Evolutionary conservation across 2,797 vertebrate species (phyloP).

Genomic region (Microchirus variegatus): DNA sequence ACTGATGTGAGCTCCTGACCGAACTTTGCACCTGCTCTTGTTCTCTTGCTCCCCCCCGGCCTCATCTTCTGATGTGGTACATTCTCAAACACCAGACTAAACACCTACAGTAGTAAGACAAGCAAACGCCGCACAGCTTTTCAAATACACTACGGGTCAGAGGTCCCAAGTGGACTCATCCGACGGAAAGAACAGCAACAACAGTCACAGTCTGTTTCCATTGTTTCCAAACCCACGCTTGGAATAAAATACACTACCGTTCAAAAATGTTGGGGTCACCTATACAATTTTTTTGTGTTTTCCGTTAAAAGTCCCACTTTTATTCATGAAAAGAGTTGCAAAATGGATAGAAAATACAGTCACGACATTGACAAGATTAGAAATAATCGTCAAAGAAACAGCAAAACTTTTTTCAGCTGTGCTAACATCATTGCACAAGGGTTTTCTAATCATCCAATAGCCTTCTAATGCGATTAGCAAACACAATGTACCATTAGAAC

Average conservation of each 20-base stretch:
- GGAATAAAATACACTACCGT: constrained; percentile 19
- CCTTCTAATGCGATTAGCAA: too few species aligned
- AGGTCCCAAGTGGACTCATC: constrained; percentile 16
- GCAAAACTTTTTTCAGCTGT: too few species aligned
- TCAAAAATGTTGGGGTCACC: too few species aligned
- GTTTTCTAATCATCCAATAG: too few species aligned
- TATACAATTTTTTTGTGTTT: too few species aligned
- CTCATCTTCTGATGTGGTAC: constrained; percentile 27
- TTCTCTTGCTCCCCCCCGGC: not conserved
- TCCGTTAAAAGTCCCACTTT: too few species aligned
- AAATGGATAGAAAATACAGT: too few species aligned
- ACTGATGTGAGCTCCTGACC: not conserved
- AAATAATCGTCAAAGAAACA: too few species aligned
- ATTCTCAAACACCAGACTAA: constrained; percentile 67
- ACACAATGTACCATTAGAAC: too few species aligned
- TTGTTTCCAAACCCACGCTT: constrained; percentile 35
- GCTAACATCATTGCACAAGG: too few species aligned
- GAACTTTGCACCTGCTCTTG: not conserved
- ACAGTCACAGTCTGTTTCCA: constrained; percentile 11
- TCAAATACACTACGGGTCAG: constrained; percentile 54
- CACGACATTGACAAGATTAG: too few species aligned
- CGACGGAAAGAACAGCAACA: constrained; percentile 47
- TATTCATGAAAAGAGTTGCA: too few species aligned
- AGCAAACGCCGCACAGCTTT: constrained; percentile 69
- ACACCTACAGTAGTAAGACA: constrained; percentile 71